These are phyloP conservation scores for Oscheius sp. DNA, from an alignment of 2,888 invertebrate genomes.

Conservation along the genomic window DNA sequence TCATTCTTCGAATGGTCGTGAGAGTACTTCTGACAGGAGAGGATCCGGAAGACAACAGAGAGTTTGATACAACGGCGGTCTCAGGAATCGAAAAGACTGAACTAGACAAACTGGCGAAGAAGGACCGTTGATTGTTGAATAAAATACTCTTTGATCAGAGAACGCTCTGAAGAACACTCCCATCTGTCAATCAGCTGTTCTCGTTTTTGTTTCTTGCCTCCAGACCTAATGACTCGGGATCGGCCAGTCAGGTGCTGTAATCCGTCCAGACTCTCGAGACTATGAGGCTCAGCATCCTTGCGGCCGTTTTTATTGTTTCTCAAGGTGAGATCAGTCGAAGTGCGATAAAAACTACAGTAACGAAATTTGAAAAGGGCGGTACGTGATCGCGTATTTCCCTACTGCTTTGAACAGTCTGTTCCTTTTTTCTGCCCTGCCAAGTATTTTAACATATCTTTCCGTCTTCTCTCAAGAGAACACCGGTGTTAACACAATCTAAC, in stretches of 20 bases:
- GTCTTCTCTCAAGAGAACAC: too few species aligned
- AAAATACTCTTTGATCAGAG: too few species aligned
- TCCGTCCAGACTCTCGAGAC: not conserved
- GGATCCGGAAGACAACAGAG: slow-evolving; percentile 67
- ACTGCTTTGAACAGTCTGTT: too few species aligned
- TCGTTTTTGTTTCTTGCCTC: not conserved
- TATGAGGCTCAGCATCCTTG: not conserved
- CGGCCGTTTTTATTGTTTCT: not conserved
- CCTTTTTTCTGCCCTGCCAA: too few species aligned
- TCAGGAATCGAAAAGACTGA: slow-evolving; percentile 47
- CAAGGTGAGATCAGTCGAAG: not conserved
- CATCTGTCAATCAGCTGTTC: not conserved
- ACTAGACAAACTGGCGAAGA: slow-evolving; percentile 33
- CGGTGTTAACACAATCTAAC: too few species aligned
- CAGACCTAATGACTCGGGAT: not conserved
- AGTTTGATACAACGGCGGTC: slow-evolving; percentile 61
- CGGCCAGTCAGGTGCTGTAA: not conserved
- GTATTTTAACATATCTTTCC: too few species aligned
- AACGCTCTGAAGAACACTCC: too few species aligned
- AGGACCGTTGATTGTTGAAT: slow-evolving; percentile 17
- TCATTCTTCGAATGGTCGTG: slow-evolving; percentile 62
- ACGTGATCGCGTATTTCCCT: too few species aligned
- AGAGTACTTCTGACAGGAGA: slow-evolving; percentile 65
- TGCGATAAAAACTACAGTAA: too few species aligned
- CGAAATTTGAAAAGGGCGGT: too few species aligned